phyloP scores from a whole-genome alignment of 2,113 vertebrate species.

The Channa maculata region DNA sequence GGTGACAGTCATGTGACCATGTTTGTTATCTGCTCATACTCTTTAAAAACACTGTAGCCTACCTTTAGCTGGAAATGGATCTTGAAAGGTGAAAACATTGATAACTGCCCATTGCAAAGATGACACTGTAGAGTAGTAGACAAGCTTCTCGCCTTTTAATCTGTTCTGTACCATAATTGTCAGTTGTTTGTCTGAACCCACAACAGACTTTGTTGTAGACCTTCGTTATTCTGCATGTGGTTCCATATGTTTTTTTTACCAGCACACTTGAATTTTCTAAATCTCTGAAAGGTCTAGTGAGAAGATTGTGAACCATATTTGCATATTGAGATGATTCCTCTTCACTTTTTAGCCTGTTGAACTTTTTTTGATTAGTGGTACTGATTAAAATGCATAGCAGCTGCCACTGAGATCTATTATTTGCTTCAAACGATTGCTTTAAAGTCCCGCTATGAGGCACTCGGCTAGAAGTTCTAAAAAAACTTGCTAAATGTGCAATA shows the following conservation, averaged over 20 bases:
- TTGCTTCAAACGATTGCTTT: not conserved
- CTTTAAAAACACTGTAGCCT: too few species aligned
- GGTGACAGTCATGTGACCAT: too few species aligned
- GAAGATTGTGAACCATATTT: not conserved
- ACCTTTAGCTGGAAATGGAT: too few species aligned
- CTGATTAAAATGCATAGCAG: conserved; percentile 30
- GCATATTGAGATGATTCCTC: conserved; percentile 13
- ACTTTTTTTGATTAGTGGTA: conserved; percentile 17
- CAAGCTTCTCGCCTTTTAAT: too few species aligned
- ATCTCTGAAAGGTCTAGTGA: not conserved
- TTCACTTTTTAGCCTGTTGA: conserved; percentile 1
- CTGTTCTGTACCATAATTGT: too few species aligned
- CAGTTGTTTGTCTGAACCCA: too few species aligned
- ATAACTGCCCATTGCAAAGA: too few species aligned
- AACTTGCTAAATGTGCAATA: not conserved
- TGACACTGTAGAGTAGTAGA: too few species aligned
- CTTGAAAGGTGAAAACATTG: too few species aligned
- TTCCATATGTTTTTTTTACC: not conserved
- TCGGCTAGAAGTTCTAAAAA: conserved; percentile 9
- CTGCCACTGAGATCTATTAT: conserved; percentile 19
- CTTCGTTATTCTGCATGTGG: not conserved
- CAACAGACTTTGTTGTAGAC: not conserved
- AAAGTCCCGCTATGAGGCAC: conserved; percentile 11
- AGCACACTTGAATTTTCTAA: not conserved
- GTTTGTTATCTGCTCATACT: too few species aligned